A percentile compares a stretch with the other conserved stretches of the same genome.
phyloP scores from a whole-genome alignment of 2,797 vertebrate species.

The Nannoperca australis region DNA sequence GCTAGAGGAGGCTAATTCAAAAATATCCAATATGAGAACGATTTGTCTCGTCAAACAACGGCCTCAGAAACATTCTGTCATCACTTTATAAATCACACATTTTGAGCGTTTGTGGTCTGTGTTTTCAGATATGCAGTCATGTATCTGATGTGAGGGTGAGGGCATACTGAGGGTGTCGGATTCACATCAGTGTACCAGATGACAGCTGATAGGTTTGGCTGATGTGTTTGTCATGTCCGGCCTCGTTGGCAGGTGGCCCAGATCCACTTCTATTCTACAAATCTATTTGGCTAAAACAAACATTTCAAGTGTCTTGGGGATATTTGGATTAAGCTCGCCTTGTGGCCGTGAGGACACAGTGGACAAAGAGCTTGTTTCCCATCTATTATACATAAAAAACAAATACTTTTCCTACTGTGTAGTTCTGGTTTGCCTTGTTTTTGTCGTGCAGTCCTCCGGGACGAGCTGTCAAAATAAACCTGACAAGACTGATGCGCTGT shows the following conservation, averaged over 20 bases:
- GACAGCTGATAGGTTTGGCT: background rate
- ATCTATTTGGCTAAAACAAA: slow-evolving; percentile 31
- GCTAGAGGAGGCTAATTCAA: too few species aligned
- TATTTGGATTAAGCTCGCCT: slow-evolving; percentile 18
- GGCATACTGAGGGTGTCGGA: background rate
- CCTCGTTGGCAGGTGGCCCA: slow-evolving; percentile 18
- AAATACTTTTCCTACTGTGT: background rate
- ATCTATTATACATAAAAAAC: background rate
- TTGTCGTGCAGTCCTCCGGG: background rate
- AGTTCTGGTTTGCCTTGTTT: slow-evolving; percentile 1
- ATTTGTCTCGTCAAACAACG: background rate
- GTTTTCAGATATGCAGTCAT: background rate
- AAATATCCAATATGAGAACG: background rate
- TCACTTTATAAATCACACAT: background rate
- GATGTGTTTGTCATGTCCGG: slow-evolving; percentile 13
- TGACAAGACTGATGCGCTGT: slow-evolving; percentile 31
- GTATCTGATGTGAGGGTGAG: background rate
- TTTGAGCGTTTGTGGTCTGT: background rate
- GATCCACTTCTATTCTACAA: slow-evolving; percentile 16
- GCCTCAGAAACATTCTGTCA: background rate
- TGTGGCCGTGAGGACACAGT: background rate
- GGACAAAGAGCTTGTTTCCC: slow-evolving; percentile 12
- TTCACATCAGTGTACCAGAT: background rate
- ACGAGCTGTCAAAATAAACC: slow-evolving; percentile 39
- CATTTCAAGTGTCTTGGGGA: slow-evolving; percentile 28